Percentiles rank a stretch among this genome's conserved stretches.
phyloP scores from a whole-genome alignment of 2,888 invertebrate genomes.

The Atethmia centrago region DNA sequence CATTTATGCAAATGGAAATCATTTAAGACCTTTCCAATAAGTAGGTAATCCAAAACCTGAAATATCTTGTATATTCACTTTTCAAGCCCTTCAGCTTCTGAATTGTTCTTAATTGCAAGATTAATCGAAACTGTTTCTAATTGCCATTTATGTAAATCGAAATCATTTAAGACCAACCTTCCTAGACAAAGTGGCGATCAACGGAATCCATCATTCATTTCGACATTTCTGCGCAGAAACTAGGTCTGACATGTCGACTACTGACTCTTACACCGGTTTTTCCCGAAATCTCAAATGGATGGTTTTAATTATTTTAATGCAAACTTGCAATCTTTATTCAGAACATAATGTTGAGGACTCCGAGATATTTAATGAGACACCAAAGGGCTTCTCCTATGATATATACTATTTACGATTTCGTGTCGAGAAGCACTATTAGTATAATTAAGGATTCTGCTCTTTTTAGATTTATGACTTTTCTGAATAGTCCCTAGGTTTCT shows the following conservation, averaged over 20 bases:
- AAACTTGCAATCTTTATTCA: neutral
- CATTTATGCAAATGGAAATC: too few species aligned
- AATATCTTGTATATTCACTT: neutral
- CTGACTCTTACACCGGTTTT: neutral
- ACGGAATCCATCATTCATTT: constrained; percentile 27
- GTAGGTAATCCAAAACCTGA: too few species aligned
- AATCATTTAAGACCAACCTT: neutral
- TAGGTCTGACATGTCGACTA: neutral
- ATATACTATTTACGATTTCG: neutral
- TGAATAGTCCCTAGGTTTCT: constrained; percentile 1
- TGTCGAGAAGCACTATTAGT: neutral
- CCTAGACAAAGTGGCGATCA: constrained; percentile 37
- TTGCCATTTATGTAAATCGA: neutral
- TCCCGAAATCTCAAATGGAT: neutral
- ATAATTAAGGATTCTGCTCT: neutral
- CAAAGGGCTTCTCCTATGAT: neutral
- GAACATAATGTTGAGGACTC: neutral
- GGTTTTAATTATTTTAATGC: neutral
- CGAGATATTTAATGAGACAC: neutral
- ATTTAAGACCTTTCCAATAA: too few species aligned
- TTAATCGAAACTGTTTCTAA: neutral
- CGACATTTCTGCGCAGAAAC: constrained; percentile 12
- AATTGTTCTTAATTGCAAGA: neutral
- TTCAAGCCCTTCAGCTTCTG: neutral
- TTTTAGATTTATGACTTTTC: neutral